These are phyloP conservation scores for Tetramorium parvispinum DNA, from an alignment of 1,140 invertebrate genomes.

Conservation along the genomic window DNA sequence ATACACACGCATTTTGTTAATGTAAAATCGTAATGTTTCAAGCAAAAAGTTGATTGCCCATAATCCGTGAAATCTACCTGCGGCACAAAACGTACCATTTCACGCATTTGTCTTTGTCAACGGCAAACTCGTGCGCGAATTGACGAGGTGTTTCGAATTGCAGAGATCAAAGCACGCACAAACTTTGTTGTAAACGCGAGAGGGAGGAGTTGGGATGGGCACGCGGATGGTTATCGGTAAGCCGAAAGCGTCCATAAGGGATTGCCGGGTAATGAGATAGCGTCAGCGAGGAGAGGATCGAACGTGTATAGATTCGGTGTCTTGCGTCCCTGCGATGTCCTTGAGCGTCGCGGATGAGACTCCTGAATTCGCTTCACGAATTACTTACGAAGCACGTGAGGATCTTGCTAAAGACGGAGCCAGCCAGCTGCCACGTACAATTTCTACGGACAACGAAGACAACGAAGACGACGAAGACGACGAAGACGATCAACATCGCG, in stretches of 20 bases:
- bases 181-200: constrained; percentile 35
- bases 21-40: not conserved
- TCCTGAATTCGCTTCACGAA: constrained; percentile 78
- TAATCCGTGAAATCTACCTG: not conserved
- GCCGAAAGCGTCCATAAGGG: constrained; percentile 47
- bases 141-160: not conserved
- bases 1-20: too few species aligned
- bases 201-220: not conserved
- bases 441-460: constrained; percentile 46
- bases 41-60: not conserved
- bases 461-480: not conserved
- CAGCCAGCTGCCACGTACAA: constrained; percentile 60
- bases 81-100: not conserved
- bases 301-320: constrained; percentile 44
- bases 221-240: constrained; percentile 40
- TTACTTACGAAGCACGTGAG: constrained; percentile 79
- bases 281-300: constrained; percentile 56
- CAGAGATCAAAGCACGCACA: constrained; percentile 33
- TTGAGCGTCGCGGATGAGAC: constrained; percentile 68
- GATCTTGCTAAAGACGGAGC: constrained; percentile 67
- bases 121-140: not conserved
- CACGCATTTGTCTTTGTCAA: not conserved
- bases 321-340: constrained; percentile 33
- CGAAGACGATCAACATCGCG: not conserved
- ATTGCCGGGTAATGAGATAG: constrained; percentile 59